Conservation (phyloP, 2,888 invertebrate species). For the Microctonus hyperodae region DNA sequence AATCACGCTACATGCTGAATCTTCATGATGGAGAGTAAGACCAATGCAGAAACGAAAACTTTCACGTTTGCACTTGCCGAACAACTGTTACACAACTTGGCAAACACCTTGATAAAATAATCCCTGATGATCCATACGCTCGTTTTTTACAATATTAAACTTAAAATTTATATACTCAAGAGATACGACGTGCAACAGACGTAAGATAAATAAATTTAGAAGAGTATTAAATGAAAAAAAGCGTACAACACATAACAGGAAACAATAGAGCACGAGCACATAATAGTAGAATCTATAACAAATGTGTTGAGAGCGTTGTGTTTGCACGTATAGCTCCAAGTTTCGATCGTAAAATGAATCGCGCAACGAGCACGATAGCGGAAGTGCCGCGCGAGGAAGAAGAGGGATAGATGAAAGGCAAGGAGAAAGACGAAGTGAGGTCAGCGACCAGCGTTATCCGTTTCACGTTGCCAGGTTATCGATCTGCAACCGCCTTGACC, state of each 20-base stretch:
- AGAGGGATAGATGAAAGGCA: constrained; percentile 12
- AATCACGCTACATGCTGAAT: not conserved
- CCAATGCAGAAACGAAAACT: not conserved
- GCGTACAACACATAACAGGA: not conserved
- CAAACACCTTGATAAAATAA: not conserved
- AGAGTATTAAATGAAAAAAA: constrained; percentile 4
- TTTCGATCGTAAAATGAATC: constrained; percentile 28
- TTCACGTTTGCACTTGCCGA: not conserved
- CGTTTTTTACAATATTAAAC: not conserved
- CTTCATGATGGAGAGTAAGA: not conserved
- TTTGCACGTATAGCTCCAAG: constrained; percentile 17
- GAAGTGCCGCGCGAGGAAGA: constrained; percentile 7
- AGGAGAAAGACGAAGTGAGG: constrained; percentile 35
- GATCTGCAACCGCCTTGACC: constrained; percentile 62
- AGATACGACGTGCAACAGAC: not conserved
- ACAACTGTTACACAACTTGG: constrained; percentile 1
- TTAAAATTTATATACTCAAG: not conserved
- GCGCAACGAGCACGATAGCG: constrained; percentile 11
- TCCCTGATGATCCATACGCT: not conserved
- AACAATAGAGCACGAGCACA: constrained; percentile 11
- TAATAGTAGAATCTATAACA: not conserved
- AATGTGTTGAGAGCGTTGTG: not conserved
- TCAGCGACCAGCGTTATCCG: constrained; percentile 52
- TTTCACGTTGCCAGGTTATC: constrained; percentile 59
- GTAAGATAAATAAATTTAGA: not conserved